These are phyloP conservation scores for Epinephelus awoara DNA, from an alignment of 2,797 vertebrate genomes.

Conservation along the genomic window DNA sequence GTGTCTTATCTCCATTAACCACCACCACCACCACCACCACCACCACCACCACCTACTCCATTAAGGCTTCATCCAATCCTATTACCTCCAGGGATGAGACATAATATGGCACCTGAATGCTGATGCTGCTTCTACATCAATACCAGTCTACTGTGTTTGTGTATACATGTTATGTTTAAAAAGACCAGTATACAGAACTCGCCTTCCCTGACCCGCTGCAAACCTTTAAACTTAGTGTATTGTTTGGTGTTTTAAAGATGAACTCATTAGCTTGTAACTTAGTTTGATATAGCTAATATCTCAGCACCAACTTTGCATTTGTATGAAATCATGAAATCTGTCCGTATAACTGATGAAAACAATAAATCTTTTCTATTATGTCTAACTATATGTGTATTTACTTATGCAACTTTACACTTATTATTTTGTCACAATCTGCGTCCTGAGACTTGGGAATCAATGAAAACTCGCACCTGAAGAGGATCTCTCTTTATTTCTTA, in stretches of 20 bases:
- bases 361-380: slow-evolving; percentile 46
- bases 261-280: background rate
- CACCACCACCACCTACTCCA: slow-evolving; percentile 62
- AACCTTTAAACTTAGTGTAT: background rate
- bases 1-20: slow-evolving; percentile 69
- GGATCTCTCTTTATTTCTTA: background rate
- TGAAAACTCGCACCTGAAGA: background rate
- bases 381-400: background rate
- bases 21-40: slow-evolving; percentile 36
- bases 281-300: slow-evolving; percentile 1
- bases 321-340: slow-evolving; percentile 8
- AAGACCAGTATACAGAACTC: background rate
- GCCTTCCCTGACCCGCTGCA: background rate
- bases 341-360: slow-evolving; percentile 19
- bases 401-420: background rate
- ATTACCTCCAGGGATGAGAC: slow-evolving; percentile 42
- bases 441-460: background rate
- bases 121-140: slow-evolving; percentile 58
- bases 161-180: background rate
- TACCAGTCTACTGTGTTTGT: slow-evolving; percentile 25
- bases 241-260: slow-evolving; percentile 27
- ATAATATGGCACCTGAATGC: slow-evolving; percentile 39
- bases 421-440: background rate
- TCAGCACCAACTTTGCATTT: slow-evolving; percentile 18
- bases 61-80: slow-evolving; percentile 62